These are phyloP conservation scores for Thelaira solivaga DNA, from an alignment of 2,888 invertebrate species.

Conservation along the genomic window DNA sequence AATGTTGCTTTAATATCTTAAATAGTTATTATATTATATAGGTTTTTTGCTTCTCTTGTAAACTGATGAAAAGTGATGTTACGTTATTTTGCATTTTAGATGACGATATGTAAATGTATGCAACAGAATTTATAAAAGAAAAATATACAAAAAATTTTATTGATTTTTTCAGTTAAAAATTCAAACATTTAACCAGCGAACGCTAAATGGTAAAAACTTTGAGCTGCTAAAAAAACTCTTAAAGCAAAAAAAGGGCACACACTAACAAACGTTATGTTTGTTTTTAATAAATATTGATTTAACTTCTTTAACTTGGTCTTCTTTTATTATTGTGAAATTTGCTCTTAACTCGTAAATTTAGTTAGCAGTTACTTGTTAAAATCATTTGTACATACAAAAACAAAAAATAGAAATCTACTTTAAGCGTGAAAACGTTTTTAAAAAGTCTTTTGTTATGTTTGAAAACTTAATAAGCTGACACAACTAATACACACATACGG, in stretches of 20 bases:
- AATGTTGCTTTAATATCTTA: too few relatives aligned
- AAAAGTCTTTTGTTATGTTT: slow-evolving; percentile 36
- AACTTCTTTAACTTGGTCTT: neutral
- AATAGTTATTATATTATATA: too few relatives aligned
- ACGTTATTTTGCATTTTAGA: too few relatives aligned
- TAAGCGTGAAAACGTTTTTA: slow-evolving; percentile 53
- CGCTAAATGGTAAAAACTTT: too few relatives aligned
- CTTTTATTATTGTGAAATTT: neutral
- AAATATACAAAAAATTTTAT: too few relatives aligned
- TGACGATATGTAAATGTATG: too few relatives aligned
- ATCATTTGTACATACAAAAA: slow-evolving; percentile 12
- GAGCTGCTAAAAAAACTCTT: neutral
- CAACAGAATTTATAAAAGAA: too few relatives aligned
- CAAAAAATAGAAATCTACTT: slow-evolving; percentile 13
- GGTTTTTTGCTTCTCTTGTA: too few relatives aligned
- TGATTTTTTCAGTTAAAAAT: too few relatives aligned
- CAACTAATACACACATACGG: slow-evolving; percentile 32
- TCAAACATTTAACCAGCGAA: too few relatives aligned
- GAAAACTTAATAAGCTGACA: slow-evolving; percentile 53
- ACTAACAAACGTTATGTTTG: slow-evolving; percentile 9
- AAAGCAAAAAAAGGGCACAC: neutral
- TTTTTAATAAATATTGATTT: slow-evolving; percentile 28
- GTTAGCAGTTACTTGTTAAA: slow-evolving; percentile 61
- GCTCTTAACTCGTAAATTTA: slow-evolving; percentile 1
- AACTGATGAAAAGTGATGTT: too few relatives aligned